phyloP scores from a whole-genome alignment of 2,888 invertebrate species.

The Scaptomyza reducta region DNA sequence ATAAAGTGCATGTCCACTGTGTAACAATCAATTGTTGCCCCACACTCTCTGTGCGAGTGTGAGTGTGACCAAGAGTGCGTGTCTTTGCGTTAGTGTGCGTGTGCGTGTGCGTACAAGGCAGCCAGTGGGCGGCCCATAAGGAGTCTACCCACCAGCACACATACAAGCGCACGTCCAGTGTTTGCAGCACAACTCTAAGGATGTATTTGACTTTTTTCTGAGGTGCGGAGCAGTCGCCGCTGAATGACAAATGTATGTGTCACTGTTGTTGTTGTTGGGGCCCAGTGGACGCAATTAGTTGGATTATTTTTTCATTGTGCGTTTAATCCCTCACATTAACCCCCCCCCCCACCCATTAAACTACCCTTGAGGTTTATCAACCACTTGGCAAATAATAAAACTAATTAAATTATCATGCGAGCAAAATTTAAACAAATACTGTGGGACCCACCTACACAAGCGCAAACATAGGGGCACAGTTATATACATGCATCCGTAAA shows the following conservation, averaged over 20 bases:
- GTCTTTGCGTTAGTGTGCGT: slow-evolving; percentile 44
- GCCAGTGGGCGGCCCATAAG: slow-evolving; percentile 58
- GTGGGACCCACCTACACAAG: background rate
- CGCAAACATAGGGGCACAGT: slow-evolving; percentile 13
- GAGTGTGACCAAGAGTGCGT: slow-evolving; percentile 58
- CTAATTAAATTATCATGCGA: slow-evolving; percentile 68
- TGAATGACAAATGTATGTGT: slow-evolving; percentile 58
- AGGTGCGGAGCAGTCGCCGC: slow-evolving; percentile 46
- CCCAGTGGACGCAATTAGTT: slow-evolving; percentile 26
- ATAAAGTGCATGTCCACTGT: slow-evolving; percentile 46
- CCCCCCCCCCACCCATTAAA: background rate
- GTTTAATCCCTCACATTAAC: slow-evolving; percentile 28
- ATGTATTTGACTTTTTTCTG: slow-evolving; percentile 46
- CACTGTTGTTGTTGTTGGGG: slow-evolving; percentile 30
- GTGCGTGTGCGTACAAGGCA: slow-evolving; percentile 49
- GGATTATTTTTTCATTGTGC: slow-evolving; percentile 24
- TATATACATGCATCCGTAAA: slow-evolving; percentile 41
- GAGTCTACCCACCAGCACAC: slow-evolving; percentile 35
- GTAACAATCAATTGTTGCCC: slow-evolving; percentile 60
- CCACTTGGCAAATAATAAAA: slow-evolving; percentile 47
- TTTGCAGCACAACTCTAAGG: slow-evolving; percentile 32
- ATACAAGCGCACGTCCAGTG: slow-evolving; percentile 15
- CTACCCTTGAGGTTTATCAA: slow-evolving; percentile 28
- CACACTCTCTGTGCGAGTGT: slow-evolving; percentile 42
- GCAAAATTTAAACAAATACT: slow-evolving; percentile 58